Conservation (phyloP, 2,113 vertebrate species). For the Chroicocephalus ridibundus region DNA sequence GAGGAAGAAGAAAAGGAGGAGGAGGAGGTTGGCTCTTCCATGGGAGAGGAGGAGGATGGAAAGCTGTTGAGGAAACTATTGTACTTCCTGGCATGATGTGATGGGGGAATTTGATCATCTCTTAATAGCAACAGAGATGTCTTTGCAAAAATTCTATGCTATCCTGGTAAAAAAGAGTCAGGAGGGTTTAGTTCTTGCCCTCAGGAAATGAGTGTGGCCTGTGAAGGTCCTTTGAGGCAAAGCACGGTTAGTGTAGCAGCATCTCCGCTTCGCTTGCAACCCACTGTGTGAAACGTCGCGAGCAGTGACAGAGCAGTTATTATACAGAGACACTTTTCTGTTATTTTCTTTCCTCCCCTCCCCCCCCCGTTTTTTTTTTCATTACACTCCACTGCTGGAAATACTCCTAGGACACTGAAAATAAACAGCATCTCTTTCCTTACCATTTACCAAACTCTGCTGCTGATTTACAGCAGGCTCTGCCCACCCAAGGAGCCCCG, state of each 20-base stretch:
- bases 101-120: background rate
- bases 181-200: background rate
- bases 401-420: background rate
- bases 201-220: background rate
- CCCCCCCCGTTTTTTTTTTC: background rate
- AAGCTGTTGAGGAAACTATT: background rate
- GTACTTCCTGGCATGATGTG: background rate
- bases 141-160: background rate
- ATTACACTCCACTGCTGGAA: background rate
- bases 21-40: background rate
- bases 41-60: background rate
- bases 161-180: background rate
- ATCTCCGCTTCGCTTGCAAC: background rate
- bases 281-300: rapidly evolving
- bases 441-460: background rate
- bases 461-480: background rate
- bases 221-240: background rate
- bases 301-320: background rate
- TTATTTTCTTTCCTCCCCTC: background rate
- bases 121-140: background rate
- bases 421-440: background rate
- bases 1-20: background rate
- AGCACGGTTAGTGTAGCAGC: rapidly evolving
- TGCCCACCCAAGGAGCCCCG: background rate
- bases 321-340: background rate